Conservation (phyloP, 2,888 invertebrate genomes). For the Callinectes sapidus region DNA sequence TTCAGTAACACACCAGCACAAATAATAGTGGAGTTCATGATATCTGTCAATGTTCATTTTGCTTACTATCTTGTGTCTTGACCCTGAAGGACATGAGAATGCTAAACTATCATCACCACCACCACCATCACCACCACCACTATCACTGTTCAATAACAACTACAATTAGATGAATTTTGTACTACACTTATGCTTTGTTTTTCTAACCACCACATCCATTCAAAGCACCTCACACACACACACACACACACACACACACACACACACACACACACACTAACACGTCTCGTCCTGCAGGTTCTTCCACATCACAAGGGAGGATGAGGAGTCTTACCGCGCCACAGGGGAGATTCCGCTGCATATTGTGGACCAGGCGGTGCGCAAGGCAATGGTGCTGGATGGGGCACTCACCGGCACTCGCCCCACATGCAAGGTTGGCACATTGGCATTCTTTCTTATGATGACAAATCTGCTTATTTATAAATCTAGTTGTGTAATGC, state of each 20-base stretch:
- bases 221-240: background rate
- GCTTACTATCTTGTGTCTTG: no score
- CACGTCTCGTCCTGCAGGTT: constrained; percentile 52
- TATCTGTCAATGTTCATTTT: no score
- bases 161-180: no score
- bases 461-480: no score
- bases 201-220: background rate
- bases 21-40: no score
- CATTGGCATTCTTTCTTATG: constrained; percentile 34
- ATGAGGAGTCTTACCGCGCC: constrained; percentile 64
- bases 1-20: no score
- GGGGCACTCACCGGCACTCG: constrained; percentile 60
- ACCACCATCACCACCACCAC: no score
- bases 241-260: constrained; percentile 1
- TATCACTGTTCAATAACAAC: no score
- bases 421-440: constrained; percentile 70
- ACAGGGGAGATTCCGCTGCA: constrained; percentile 55
- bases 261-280: background rate
- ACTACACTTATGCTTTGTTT: background rate
- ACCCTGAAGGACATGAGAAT: no score
- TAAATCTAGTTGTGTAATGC: no score
- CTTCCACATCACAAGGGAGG: constrained; percentile 68
- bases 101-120: no score
- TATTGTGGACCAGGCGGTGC: constrained; percentile 62
- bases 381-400: constrained; percentile 62